Evolutionary conservation across 2,888 invertebrate genomes (phyloP).

Genomic region (Ecdyonurus torrentis): DNA sequence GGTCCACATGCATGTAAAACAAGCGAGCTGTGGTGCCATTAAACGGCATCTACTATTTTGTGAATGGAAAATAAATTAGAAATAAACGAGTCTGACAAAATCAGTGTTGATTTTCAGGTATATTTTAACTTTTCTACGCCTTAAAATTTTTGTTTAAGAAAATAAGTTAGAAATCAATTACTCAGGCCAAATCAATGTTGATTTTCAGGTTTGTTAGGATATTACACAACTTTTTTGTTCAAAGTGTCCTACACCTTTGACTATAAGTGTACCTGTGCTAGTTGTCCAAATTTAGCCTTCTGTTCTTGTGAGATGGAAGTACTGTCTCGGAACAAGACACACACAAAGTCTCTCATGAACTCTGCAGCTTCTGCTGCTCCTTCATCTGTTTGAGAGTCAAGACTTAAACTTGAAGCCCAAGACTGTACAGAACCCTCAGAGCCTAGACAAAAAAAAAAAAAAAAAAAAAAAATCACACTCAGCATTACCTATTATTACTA

Average conservation of each 20-base stretch:
- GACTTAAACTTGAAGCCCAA: slow-evolving; percentile 42
- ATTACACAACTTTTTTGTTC: too few species aligned
- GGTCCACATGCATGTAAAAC: background rate
- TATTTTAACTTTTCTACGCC: too few species aligned
- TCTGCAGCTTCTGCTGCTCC: slow-evolving; percentile 32
- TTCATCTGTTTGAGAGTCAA: slow-evolving; percentile 41
- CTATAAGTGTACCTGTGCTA: slow-evolving; percentile 30
- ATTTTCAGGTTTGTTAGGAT: too few species aligned
- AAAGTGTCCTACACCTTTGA: background rate
- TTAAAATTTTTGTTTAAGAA: background rate
- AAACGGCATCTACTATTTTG: too few species aligned
- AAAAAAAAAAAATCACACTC: too few species aligned
- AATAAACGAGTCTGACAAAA: too few species aligned
- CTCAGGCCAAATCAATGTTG: too few species aligned
- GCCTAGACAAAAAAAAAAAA: slow-evolving; percentile 21
- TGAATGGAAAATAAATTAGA: too few species aligned
- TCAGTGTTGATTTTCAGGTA: too few species aligned
- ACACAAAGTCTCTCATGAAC: slow-evolving; percentile 50
- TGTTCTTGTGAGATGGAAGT: slow-evolving; percentile 39
- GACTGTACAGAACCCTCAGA: slow-evolving; percentile 44
- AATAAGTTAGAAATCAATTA: too few species aligned
- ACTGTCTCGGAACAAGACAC: slow-evolving; percentile 40
- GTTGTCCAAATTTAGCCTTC: slow-evolving; percentile 48
- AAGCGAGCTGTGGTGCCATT: background rate
- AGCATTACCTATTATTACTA: slow-evolving; percentile 2